Conservation (phyloP, 1,140 invertebrate genomes). For the Nasonia vitripennis region DNA sequence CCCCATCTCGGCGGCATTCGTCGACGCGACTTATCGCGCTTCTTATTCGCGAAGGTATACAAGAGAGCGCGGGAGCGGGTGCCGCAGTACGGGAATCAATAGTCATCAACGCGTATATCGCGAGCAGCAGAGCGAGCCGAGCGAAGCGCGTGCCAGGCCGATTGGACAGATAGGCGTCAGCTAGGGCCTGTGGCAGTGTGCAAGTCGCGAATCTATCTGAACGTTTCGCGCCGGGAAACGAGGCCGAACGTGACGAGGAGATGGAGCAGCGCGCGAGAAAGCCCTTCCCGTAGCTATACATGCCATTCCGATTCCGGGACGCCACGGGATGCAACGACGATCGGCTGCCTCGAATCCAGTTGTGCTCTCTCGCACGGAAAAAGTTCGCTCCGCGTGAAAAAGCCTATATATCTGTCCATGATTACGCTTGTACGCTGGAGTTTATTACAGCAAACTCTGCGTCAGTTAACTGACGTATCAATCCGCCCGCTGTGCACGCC, state of each 20-base stretch:
- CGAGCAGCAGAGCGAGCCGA: not conserved
- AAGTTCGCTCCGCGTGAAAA: no score
- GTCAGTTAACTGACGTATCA: no score
- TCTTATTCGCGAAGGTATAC: not conserved
- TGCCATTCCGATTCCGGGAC: not conserved
- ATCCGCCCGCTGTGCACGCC: no score
- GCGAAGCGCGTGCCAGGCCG: not conserved
- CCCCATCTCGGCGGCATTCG: no score
- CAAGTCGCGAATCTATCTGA: not conserved
- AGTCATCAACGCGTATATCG: constrained; percentile 43
- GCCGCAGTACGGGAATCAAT: constrained; percentile 37
- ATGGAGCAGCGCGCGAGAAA: not conserved
- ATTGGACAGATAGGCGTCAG: constrained; percentile 1
- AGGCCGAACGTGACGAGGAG: constrained; percentile 32
- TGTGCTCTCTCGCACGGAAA: no score
- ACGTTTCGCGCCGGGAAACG: constrained; percentile 5
- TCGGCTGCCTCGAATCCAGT: not conserved
- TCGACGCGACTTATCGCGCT: no score
- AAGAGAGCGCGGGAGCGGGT: not conserved
- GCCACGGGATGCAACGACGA: not conserved
- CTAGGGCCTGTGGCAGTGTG: not conserved
- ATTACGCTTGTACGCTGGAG: no score
- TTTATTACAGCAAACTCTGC: no score
- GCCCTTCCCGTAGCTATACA: not conserved
- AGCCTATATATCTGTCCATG: no score